Base-by-base conservation (phyloP, 37 sponge, comb jelly and placozoan species). In the Ianthella basta region DNA sequence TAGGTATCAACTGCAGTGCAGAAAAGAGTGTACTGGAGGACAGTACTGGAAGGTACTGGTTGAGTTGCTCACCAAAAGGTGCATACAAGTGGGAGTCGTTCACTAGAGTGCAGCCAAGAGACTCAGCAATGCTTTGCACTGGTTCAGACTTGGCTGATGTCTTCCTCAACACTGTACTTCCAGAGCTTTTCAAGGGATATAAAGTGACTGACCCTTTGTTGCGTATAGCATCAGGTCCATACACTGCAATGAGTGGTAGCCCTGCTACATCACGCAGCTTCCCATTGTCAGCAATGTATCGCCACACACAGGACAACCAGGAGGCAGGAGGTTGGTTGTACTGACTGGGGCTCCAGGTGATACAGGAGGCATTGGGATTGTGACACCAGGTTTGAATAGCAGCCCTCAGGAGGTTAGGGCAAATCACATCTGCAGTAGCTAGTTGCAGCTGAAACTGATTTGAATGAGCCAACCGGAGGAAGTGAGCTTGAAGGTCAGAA, bases 301-400 rank as follows among this genome's bases (percentile, higher is more conserved):
- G 40, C 91, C 91, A 91, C 15, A 91, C 56, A 72, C 60, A 21
- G 13, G 29, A 39, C 40, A 91, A 23, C 91, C 88, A 91, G 39
- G 66, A 15, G 21, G 63, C 15, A 4, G 87, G 84, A 67, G 86
- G 86, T 32, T 90, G 86, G 38, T 50, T 19, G 39, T 72, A 41
- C 27, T 32, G 15, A 5, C 81, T 74, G 44, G 86, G 86, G 15
- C 16, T 64, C 91, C 91, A 90, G 27, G 39, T 20, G 14, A 84
- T 63, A 37, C 36, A 8, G 0, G 37, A 16, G 40, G 78, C 78
- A 75, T 66, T 30, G 14, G 39, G 20, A 19, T 40, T 32, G 3
- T 8, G 50, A 37, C 59, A 64, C 91, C 91, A 90, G 4, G 75
- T 67, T 0, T 55, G 35, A n/a, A 90, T 80, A n/a, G 86, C 81